Percentiles rank a stretch among this genome's conserved stretches.
phyloP scores from a whole-genome alignment of 2,888 invertebrate species.

The Amphipyra tragopoginis region DNA sequence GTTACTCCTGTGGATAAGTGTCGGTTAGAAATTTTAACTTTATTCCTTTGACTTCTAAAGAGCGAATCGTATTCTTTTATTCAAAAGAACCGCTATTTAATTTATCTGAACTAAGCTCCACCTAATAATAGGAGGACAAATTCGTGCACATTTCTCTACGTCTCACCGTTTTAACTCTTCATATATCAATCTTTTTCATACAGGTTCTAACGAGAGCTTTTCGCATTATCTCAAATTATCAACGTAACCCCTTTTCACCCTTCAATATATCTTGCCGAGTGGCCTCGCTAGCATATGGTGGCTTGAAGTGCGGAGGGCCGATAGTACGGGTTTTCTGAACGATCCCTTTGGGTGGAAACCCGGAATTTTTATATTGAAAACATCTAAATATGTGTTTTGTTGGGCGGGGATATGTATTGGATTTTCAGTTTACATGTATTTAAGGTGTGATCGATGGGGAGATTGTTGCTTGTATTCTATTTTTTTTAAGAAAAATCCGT shows the following conservation, averaged over 20 bases:
- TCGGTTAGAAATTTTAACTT: not conserved
- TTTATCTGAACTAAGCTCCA: conserved; percentile 1
- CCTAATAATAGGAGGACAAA: conserved; percentile 30
- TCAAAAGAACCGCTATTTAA: conserved; percentile 2
- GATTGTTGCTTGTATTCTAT: no score
- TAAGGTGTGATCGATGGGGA: not conserved
- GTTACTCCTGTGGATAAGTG: not conserved
- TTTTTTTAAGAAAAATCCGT: no score
- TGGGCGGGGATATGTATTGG: conserved; percentile 36
- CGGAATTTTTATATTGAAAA: conserved; percentile 65
- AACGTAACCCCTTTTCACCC: conserved; percentile 53
- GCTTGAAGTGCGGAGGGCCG: conserved; percentile 41
- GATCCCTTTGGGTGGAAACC: conserved; percentile 51
- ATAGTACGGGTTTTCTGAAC: conserved; percentile 55
- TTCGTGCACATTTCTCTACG: conserved; percentile 32
- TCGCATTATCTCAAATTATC: conserved; percentile 57
- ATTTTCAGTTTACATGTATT: conserved; percentile 25
- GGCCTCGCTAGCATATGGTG: conserved; percentile 29
- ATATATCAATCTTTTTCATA: conserved; percentile 52
- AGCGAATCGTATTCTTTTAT: not conserved
- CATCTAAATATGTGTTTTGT: conserved; percentile 40
- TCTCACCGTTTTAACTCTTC: conserved; percentile 34
- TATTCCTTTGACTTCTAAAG: not conserved
- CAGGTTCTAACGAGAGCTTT: conserved; percentile 41
- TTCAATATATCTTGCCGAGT: conserved; percentile 53